Base-by-base conservation (phyloP, 2,797 vertebrate species). In the Catamblyrhynchus diadema region DNA sequence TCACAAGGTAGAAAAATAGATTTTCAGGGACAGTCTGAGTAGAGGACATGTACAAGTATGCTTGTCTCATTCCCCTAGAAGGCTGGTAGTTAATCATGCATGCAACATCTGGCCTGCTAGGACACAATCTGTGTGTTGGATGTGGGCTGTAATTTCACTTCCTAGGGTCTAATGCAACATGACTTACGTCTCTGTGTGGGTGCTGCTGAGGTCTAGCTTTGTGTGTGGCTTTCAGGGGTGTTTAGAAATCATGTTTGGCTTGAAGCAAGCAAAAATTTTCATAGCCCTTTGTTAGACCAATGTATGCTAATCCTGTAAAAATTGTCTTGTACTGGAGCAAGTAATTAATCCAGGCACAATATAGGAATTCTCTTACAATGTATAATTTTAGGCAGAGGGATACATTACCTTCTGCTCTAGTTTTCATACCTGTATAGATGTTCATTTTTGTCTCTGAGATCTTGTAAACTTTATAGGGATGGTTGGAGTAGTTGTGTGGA, bases 31-130 rank as follows among this genome's bases (percentile, higher is more conserved):
- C 22, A 92, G 12, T 51, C 41, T 62, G 47, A 48, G 44, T 41
- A 80, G 73, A 95, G 74, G 72, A 87, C 61, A 16, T 60, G 51
- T 4, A 25, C 10, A 50, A 80, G 44, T 53, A 64, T 45, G 24
- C 74, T 86, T 0, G 6, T 91, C 0, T 0, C 67, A n/a, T 87
- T 89, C n/a, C 39, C 22, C 14, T 61, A 8, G 74, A 92, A 92
- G 53, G 39, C 71, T 74, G 88, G 21, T 57, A 50, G 74, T 94
- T 95, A 95, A 90, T 84, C 53, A 64, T 39, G 57, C 37, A 47
- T 9, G 3, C 66, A 73, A 57, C 71, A 93, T 82, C 88, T 95
- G 92, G 73, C 60, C 74, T 85, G 80, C 80, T 85, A 93, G 77
- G 78, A 70, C 74, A 73, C 67, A 94, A n/a, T 85, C 64, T 91